Percentiles rank a stretch among this genome's conserved stretches.
Evolutionary conservation across 2,888 invertebrate genomes (phyloP).

Genomic region (Chesias legatella): DNA sequence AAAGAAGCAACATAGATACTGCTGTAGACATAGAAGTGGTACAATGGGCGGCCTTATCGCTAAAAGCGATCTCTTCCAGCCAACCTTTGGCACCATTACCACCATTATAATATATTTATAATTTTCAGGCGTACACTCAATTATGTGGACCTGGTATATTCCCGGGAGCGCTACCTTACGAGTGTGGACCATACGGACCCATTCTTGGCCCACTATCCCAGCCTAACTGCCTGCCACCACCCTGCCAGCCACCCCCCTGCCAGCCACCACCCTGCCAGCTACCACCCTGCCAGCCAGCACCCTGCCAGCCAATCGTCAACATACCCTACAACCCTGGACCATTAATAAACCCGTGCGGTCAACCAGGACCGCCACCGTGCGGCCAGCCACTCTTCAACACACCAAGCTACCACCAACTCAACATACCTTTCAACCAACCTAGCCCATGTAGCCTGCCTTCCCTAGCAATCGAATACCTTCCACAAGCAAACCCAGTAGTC

Average conservation of each 20-base stretch:
- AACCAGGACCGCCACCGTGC: not conserved
- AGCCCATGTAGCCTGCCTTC: not conserved
- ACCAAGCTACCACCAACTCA: not conserved
- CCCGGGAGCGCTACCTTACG: slow-evolving; percentile 5
- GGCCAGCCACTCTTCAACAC: not conserved
- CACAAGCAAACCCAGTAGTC: slow-evolving; percentile 22
- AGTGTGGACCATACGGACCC: slow-evolving; percentile 5
- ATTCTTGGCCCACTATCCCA: not conserved
- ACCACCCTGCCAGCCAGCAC: too few species aligned
- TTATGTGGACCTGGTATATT: slow-evolving; percentile 10
- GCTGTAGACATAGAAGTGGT: too few species aligned
- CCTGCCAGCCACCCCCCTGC: not conserved
- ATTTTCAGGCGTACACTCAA: slow-evolving; percentile 21
- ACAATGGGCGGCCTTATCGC: too few species aligned
- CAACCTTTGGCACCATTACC: too few species aligned
- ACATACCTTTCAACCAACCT: not conserved
- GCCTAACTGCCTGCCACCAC: not conserved
- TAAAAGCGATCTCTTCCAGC: too few species aligned
- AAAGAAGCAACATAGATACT: too few species aligned
- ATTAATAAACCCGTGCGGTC: not conserved
- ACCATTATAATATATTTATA: too few species aligned
- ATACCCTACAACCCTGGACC: too few species aligned
- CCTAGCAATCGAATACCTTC: slow-evolving; percentile 2
- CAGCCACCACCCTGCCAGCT: too few species aligned
- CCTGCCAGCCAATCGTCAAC: too few species aligned